Percentiles rank a stretch among this genome's conserved stretches.
These are phyloP conservation scores for Chrysolina haemoptera DNA, from an alignment of 2,888 invertebrate genomes.

Conservation along the genomic window DNA sequence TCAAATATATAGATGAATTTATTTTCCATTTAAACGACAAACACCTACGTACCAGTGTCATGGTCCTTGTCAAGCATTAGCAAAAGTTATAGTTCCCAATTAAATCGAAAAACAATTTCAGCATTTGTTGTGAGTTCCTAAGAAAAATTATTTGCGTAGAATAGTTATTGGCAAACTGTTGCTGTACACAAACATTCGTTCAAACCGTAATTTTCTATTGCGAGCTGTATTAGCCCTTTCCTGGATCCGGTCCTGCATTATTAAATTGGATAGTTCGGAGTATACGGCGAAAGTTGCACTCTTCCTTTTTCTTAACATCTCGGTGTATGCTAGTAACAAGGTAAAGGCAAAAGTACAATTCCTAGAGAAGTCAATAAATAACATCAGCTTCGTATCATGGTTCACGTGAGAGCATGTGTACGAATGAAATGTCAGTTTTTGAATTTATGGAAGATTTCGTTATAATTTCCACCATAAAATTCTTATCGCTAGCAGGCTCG, in stretches of 20 bases:
- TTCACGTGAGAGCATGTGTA: neutral
- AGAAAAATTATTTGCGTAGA: too few relatives aligned
- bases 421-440: slow-evolving; percentile 5
- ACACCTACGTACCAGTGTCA: too few relatives aligned
- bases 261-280: neutral
- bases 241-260: neutral
- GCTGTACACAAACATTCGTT: too few relatives aligned
- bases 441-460: slow-evolving; percentile 1
- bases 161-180: too few relatives aligned
- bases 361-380: slow-evolving; percentile 14
- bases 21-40: too few relatives aligned
- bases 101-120: too few relatives aligned
- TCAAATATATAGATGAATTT: too few relatives aligned
- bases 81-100: too few relatives aligned
- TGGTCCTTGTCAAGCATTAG: too few relatives aligned
- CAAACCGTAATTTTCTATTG: too few relatives aligned
- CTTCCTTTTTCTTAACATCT: neutral
- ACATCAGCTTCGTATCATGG: neutral
- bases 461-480: neutral
- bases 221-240: neutral
- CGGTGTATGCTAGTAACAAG: neutral
- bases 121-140: too few relatives aligned
- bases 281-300: neutral
- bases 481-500: neutral
- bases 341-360: neutral